A percentile compares a stretch with the other conserved stretches of the same genome.
Conservation (phyloP, 2,888 invertebrate genomes). For the Pristionchus mayeri region DNA sequence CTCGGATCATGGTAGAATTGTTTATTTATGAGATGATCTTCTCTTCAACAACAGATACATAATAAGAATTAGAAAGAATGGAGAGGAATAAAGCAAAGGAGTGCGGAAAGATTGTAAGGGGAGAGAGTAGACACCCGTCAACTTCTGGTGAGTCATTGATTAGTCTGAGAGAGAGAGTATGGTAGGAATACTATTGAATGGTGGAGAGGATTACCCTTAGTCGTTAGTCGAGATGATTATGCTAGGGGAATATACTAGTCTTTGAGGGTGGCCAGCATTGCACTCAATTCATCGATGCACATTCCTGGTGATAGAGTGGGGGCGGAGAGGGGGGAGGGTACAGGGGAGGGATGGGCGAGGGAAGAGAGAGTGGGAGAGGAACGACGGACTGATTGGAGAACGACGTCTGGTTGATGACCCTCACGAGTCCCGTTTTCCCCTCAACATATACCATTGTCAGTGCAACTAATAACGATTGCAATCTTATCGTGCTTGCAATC, state of each 20-base stretch:
- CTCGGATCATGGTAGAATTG: background rate
- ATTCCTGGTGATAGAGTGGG: constrained; percentile 4
- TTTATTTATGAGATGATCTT: constrained; percentile 37
- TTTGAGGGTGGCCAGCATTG: constrained; percentile 44
- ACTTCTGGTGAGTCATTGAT: constrained; percentile 23
- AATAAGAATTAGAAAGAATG: constrained; percentile 13
- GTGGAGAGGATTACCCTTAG: constrained; percentile 18
- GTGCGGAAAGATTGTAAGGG: background rate
- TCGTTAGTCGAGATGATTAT: constrained; percentile 37
- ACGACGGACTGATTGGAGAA: constrained; percentile 44
- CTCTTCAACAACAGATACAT: constrained; percentile 22
- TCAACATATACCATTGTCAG: background rate
- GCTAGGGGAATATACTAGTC: background rate
- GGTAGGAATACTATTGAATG: constrained; percentile 9
- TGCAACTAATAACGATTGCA: background rate
- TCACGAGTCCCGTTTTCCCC: background rate
- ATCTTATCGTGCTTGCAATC: background rate
- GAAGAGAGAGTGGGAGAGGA: constrained; percentile 25
- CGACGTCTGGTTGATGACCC: constrained; percentile 21
- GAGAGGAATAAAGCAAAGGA: background rate
- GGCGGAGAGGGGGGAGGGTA: background rate
- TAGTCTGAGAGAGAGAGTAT: constrained; percentile 10
- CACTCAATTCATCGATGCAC: constrained; percentile 32
- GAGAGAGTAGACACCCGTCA: constrained; percentile 24
- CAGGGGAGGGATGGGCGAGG: constrained; percentile 7